Evolutionary conservation across 1,140 invertebrate species (phyloP).

Genomic region (Drosophila jambulina): DNA sequence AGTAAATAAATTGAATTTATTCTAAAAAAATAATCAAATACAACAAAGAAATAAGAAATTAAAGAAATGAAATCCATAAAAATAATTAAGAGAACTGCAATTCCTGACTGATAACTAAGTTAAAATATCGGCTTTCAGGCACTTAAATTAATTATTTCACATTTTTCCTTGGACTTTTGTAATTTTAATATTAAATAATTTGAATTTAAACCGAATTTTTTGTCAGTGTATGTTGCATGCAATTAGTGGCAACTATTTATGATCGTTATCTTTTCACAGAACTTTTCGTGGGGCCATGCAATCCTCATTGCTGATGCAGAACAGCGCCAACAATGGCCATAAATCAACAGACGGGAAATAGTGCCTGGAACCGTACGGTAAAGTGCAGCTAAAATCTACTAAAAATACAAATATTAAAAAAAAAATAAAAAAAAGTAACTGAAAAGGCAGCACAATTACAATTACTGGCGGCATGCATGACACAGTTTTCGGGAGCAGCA

Average conservation of each 20-base stretch:
- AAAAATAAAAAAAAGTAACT: background rate
- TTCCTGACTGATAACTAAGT: background rate
- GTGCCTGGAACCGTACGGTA: conserved; percentile 7
- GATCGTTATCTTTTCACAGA: conserved; percentile 26
- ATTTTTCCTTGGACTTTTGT: too few species aligned
- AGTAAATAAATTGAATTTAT: too few species aligned
- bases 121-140: background rate
- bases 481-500: conserved; percentile 58
- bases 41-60: background rate
- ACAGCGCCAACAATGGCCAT: conserved; percentile 31
- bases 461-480: conserved; percentile 55
- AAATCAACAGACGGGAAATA: conserved; percentile 62
- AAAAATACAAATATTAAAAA: background rate
- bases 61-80: background rate
- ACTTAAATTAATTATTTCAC: background rate
- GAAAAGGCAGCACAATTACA: conserved; percentile 15
- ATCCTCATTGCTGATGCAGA: conserved; percentile 47
- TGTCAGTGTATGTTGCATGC: conserved; percentile 1
- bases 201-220: background rate
- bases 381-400: conserved; percentile 10
- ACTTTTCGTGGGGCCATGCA: conserved; percentile 23
- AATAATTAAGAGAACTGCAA: too few species aligned
- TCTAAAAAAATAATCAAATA: too few species aligned
- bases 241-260: conserved; percentile 45
- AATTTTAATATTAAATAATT: background rate